These are phyloP conservation scores for Lasioglossum zephyrum DNA, from an alignment of 2,888 invertebrate genomes.

Conservation along the genomic window DNA sequence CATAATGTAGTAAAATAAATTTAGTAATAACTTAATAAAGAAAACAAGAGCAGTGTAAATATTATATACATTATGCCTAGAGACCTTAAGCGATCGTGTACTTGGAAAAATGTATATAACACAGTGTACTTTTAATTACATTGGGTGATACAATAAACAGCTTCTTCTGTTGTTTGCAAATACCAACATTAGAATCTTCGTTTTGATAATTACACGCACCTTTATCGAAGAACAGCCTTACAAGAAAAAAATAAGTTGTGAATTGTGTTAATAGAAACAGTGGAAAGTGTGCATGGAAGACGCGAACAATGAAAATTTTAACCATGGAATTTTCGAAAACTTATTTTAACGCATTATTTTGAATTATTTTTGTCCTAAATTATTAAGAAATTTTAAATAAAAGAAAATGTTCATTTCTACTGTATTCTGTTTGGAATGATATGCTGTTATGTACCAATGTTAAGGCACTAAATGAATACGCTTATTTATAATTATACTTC, in stretches of 20 bases:
- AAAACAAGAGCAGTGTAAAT: slow-evolving; percentile 79
- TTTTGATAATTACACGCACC: slow-evolving; percentile 51
- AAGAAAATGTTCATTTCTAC: slow-evolving; percentile 42
- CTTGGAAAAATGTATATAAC: slow-evolving; percentile 84
- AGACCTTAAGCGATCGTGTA: slow-evolving; percentile 82
- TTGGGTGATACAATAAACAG: slow-evolving; percentile 84
- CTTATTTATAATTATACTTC: slow-evolving; percentile 58
- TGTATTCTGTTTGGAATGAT: slow-evolving; percentile 38
- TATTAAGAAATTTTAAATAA: slow-evolving; percentile 39
- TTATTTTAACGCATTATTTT: slow-evolving; percentile 42
- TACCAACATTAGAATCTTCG: slow-evolving; percentile 66
- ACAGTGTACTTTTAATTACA: slow-evolving; percentile 84
- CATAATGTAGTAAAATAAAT: slow-evolving; percentile 80
- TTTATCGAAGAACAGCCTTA: slow-evolving; percentile 35
- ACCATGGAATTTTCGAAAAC: slow-evolving; percentile 15
- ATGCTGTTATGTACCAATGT: slow-evolving; percentile 39
- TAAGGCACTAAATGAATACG: slow-evolving; percentile 55
- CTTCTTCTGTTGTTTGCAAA: slow-evolving; percentile 84
- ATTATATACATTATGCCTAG: slow-evolving; percentile 82
- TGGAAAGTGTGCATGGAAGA: slow-evolving; percentile 33
- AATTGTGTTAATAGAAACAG: slow-evolving; percentile 39
- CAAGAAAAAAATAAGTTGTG: slow-evolving; percentile 24
- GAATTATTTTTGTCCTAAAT: slow-evolving; percentile 47
- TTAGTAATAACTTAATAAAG: slow-evolving; percentile 79
- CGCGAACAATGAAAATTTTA: slow-evolving; percentile 26